Percentiles rank a stretch among this genome's conserved stretches.
phyloP scores from a whole-genome alignment of 2,888 invertebrate species.

The Diloba caeruleocephala region DNA sequence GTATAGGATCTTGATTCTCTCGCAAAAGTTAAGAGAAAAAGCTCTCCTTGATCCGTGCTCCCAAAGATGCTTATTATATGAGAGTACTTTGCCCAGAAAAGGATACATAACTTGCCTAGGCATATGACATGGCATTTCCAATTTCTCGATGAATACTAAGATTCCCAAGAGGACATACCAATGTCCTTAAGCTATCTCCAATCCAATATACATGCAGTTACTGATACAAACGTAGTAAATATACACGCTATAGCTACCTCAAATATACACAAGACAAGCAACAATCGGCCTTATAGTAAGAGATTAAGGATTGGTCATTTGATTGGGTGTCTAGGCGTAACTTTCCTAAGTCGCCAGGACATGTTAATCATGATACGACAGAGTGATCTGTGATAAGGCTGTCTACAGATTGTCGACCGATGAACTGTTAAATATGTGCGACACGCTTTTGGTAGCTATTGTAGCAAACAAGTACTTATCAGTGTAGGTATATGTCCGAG shows the following conservation, averaged over 20 bases:
- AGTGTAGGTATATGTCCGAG: too few species aligned
- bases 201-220: slow-evolving; percentile 45
- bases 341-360: slow-evolving; percentile 67
- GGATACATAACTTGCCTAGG: background rate
- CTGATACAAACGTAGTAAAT: slow-evolving; percentile 41
- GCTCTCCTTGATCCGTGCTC: too few species aligned
- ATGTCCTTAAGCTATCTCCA: slow-evolving; percentile 38
- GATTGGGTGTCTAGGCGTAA: slow-evolving; percentile 23
- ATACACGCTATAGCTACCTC: slow-evolving; percentile 19
- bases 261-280: background rate
- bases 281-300: slow-evolving; percentile 15
- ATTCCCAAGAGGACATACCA: slow-evolving; percentile 25
- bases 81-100: too few species aligned
- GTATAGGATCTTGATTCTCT: too few species aligned
- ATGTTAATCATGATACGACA: slow-evolving; percentile 74
- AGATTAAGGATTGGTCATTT: slow-evolving; percentile 8
- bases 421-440: slow-evolving; percentile 9
- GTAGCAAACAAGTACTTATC: background rate
- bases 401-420: slow-evolving; percentile 45
- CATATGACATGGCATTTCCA: too few species aligned
- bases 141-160: slow-evolving; percentile 3
- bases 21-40: too few species aligned
- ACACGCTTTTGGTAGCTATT: slow-evolving; percentile 3
- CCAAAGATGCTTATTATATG: too few species aligned
- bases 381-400: slow-evolving; percentile 72